Base-by-base conservation (phyloP, 1,140 invertebrate genomes). In the Heliconius himera region DNA sequence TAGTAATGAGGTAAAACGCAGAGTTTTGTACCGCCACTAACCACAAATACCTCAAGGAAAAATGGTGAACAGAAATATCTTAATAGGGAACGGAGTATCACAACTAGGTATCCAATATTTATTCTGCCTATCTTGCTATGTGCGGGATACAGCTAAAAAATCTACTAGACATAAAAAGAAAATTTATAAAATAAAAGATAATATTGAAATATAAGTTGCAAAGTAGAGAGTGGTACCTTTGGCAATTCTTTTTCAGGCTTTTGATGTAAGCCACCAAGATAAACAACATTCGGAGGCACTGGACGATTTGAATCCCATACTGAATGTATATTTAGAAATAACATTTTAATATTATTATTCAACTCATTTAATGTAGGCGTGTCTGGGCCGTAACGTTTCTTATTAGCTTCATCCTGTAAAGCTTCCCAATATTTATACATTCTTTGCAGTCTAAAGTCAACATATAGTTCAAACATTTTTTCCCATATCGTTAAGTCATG, bases 261-360 rank as follows among this genome's bases (percentile, higher is more conserved):
- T 51, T 49, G 60, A 54, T 79, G 78, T n/a, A 74, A 85, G 4
- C 95, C 95, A 49, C 94, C 94, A 73, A 96, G 85, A 78, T 93
- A 88, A 11, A 96, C 85, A 5, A 95, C 91, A 76, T 85, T 90
- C 9, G 95, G 95, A 18, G 94, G 90, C 13, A 93, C 83, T 11
- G 96, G 93, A 70, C 93, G 89, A 56, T 92, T 89, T 49, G 90
- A 87, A 70, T 92, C 86, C 83, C 95, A 91, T 26, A 94, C 84
- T 3, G 93, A 91, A 91, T 96, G 92, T 13, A 86, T 86, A 83
- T 95, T 95, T 3, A 95, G 77, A 78, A 96, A 94, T n/a, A 96
- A 66, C 87, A 96, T 86, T 77, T 94, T 94, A 1, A 95, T 87
- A 85, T 95, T 95, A 70, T 88, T 89, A 51, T 91, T 87, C 18